phyloP scores from a whole-genome alignment of 2,113 vertebrate genomes.

The Turnix velox region DNA sequence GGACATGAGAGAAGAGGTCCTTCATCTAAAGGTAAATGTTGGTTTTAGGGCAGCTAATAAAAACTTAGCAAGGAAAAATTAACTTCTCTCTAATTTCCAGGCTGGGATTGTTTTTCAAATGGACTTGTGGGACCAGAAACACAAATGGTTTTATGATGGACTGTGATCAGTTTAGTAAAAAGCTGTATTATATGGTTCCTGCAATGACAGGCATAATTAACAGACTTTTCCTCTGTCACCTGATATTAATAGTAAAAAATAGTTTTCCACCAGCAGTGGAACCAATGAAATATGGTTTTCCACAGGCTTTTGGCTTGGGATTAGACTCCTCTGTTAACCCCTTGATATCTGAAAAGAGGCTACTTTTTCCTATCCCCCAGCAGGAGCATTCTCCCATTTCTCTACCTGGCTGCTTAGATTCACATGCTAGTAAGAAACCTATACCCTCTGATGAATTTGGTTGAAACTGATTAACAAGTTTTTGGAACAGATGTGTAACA shows the following conservation, averaged over 20 bases:
- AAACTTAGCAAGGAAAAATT: background rate
- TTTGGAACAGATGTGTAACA: background rate
- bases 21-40: background rate
- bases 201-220: background rate
- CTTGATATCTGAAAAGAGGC: background rate
- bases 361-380: background rate
- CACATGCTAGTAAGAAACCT: background rate
- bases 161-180: background rate
- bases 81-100: background rate
- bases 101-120: background rate
- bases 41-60: background rate
- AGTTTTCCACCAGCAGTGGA: background rate
- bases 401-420: background rate
- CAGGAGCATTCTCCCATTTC: background rate
- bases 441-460: background rate
- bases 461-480: background rate
- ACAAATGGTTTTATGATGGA: background rate
- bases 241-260: background rate
- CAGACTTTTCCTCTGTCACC: background rate
- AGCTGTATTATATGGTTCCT: background rate
- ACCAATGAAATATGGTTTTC: background rate
- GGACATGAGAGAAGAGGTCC: background rate
- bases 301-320: background rate
- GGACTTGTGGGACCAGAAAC: background rate
- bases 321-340: background rate